A percentile compares a stretch with the other conserved stretches of the same genome.
Evolutionary conservation across 2,113 vertebrate species (phyloP).

Genomic region (Corythornis madagascariensis): DNA sequence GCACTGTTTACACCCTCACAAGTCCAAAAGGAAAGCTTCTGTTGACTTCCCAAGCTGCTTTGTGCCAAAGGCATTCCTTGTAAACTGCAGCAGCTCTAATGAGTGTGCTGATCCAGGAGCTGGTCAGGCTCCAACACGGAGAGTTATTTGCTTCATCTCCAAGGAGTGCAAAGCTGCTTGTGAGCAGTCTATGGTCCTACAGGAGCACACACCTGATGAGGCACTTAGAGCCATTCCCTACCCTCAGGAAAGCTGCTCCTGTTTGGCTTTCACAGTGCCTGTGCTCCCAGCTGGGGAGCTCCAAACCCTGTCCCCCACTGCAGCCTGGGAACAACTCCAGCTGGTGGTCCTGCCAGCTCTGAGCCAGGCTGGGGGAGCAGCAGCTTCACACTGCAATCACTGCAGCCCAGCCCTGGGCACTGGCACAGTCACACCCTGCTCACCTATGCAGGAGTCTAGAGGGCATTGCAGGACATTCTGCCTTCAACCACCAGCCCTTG

Average conservation of each 20-base stretch:
- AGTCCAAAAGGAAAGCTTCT: not conserved
- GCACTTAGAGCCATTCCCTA: not conserved
- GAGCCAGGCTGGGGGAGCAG: not conserved
- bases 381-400: not conserved
- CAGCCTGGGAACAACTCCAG: not conserved
- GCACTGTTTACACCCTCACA: not conserved
- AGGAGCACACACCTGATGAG: slow-evolving; percentile 1
- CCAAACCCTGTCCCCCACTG: not conserved
- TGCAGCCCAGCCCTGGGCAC: slow-evolving; percentile 13
- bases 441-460: slow-evolving; percentile 48
- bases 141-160: not conserved
- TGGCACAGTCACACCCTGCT: slow-evolving; percentile 38
- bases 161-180: not conserved
- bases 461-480: slow-evolving; percentile 34
- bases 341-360: not conserved
- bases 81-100: not conserved
- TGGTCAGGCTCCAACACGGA: not conserved
- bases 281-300: not conserved
- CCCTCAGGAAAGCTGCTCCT: not conserved
- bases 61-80: slow-evolving; percentile 28
- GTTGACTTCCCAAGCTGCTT: not conserved
- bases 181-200: not conserved
- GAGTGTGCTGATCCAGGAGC: not conserved
- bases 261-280: not conserved
- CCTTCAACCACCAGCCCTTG: slow-evolving; percentile 59